Evolutionary conservation across 2,888 invertebrate genomes (phyloP).

Genomic region (Xylophagus ater): DNA sequence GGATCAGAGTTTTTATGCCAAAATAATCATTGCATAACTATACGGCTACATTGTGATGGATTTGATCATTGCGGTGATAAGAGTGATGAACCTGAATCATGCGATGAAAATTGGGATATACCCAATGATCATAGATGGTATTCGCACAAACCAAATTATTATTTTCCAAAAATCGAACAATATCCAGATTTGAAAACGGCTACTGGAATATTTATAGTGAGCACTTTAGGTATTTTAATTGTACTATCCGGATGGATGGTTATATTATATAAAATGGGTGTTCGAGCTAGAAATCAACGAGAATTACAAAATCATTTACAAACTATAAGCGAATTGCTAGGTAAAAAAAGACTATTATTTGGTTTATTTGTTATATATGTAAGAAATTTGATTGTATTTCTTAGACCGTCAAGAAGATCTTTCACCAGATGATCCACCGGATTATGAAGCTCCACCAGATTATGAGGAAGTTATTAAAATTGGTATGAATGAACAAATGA

Average conservation of each 20-base stretch:
- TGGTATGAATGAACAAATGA: slow-evolving; percentile 40
- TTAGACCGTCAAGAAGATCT: slow-evolving; percentile 40
- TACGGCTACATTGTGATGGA: slow-evolving; percentile 57
- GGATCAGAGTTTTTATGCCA: slow-evolving; percentile 58
- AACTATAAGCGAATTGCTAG: slow-evolving; percentile 56
- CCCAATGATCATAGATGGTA: slow-evolving; percentile 50
- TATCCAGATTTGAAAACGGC: slow-evolving; percentile 56
- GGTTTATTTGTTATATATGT: slow-evolving; percentile 1
- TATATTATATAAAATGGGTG: slow-evolving; percentile 51
- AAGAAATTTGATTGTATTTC: slow-evolving; percentile 30
- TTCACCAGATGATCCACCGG: slow-evolving; percentile 47
- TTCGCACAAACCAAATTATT: slow-evolving; percentile 57
- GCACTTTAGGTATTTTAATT: slow-evolving; percentile 50
- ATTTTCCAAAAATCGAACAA: slow-evolving; percentile 56
- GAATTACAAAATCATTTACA: slow-evolving; percentile 55
- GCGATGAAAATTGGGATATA: slow-evolving; percentile 47
- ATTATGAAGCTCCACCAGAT: slow-evolving; percentile 59
- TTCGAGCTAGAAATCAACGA: slow-evolving; percentile 48
- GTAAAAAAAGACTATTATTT: slow-evolving; percentile 30
- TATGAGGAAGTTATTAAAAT: slow-evolving; percentile 57
- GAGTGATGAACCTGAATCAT: slow-evolving; percentile 54
- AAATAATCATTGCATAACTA: slow-evolving; percentile 59
- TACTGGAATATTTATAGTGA: slow-evolving; percentile 51
- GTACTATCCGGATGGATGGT: slow-evolving; percentile 52
- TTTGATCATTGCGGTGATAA: slow-evolving; percentile 67